Base-by-base conservation (phyloP, 2,888 invertebrate genomes). In the Poecilus cupreus region DNA sequence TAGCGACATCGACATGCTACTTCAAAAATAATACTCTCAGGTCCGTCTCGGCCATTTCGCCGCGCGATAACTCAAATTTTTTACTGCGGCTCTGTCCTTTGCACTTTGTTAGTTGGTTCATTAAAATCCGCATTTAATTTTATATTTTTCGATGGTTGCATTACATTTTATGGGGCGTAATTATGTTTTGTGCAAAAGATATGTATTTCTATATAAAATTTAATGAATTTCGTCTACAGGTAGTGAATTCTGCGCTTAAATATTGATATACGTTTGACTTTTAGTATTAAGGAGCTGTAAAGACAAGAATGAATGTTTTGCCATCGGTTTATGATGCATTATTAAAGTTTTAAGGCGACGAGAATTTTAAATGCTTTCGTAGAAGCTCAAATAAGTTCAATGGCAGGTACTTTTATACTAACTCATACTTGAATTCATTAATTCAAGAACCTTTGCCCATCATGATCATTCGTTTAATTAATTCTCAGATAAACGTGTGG, bases 191-290 rank as follows among this genome's bases (percentile, higher is more conserved):
- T 49, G 72, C 13, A 51, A 75, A 74, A 75, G 51, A 75, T 75
- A 51, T 51, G 75, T 26, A 75, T 72, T 80, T 72, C 32, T 46
- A 54, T 20, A 49, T 72, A 49, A 39, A 72, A 54, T 80, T 80
- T 80, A 80, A 80, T 72, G 79, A 79, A 79, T 79, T 79, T 79
- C 49, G 49, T 79, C 68, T 79, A 39, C 54, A 77, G 77, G 57
- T 60, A 54, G 54, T 54, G 70, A 70, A 70, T 70, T 37, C 70
- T 18, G 8, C 70, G 43, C 39, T 75, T 51, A 51, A 51, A 16
- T 78, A 78, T 64, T 78, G 78, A 78, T 51, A 64, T 78, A 64
- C 46, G 78, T 68, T 49, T 46, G 64, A 78, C 32, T 75, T 75
- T 49, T 51, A 75, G 18, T 51, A 49, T 75, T 75, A 75, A 18